These are phyloP conservation scores for Trogon surrucura DNA, from an alignment of 2,113 vertebrate genomes.

Conservation along the genomic window DNA sequence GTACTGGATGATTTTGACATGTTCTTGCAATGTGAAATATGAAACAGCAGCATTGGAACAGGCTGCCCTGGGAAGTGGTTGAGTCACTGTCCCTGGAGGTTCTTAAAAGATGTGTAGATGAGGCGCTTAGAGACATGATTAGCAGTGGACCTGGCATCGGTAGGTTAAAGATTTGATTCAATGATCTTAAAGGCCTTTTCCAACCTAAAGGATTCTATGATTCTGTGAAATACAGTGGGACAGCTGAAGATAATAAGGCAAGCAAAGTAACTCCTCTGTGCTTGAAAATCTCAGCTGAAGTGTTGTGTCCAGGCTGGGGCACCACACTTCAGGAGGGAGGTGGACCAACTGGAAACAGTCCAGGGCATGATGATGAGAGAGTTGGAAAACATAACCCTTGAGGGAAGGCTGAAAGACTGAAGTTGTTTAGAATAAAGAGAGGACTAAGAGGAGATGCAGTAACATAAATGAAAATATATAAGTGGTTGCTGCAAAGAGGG, in stretches of 20 bases:
- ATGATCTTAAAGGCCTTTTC: too few species aligned
- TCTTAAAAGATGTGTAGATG: too few species aligned
- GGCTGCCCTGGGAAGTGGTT: too few species aligned
- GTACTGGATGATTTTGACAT: background rate
- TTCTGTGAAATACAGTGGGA: background rate
- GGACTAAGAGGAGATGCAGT: background rate
- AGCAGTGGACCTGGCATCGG: too few species aligned
- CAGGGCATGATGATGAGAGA: background rate
- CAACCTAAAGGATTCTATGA: too few species aligned
- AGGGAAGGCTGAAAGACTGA: background rate
- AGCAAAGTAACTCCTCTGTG: background rate
- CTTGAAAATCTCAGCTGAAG: background rate
- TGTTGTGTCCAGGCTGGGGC: background rate
- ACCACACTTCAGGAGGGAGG: background rate
- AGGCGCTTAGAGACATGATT: too few species aligned
- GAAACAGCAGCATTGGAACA: background rate
- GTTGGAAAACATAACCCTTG: background rate
- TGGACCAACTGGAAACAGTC: background rate
- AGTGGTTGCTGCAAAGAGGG: background rate
- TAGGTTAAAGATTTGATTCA: too few species aligned
- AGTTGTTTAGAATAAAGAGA: conserved; percentile 1
- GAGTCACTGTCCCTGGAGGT: too few species aligned
- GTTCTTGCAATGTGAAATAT: background rate
- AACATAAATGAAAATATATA: background rate
- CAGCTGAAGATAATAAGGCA: background rate